phyloP scores from a whole-genome alignment of 2,113 vertebrate species.

The Steatornis caripensis region DNA sequence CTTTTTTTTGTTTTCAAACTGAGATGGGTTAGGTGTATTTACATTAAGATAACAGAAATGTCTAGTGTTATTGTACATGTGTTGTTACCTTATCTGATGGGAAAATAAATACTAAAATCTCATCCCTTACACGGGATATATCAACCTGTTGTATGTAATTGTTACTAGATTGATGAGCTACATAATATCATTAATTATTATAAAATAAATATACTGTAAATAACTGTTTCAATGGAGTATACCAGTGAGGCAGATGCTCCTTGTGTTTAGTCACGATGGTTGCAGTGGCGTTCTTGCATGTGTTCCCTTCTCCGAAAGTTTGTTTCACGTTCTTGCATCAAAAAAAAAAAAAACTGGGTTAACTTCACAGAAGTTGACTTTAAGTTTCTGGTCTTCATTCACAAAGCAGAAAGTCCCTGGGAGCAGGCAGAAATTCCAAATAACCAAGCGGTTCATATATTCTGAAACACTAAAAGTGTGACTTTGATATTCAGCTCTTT shows the following conservation, averaged over 20 bases:
- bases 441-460: not conserved
- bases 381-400: not conserved
- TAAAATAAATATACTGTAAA: not conserved
- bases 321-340: not conserved
- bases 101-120: not conserved
- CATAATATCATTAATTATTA: not conserved
- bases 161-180: not conserved
- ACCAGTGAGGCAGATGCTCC: not conserved
- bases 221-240: not conserved
- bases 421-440: not conserved
- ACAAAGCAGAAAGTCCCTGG: not conserved
- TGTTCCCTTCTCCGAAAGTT: not conserved
- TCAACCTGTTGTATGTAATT: not conserved
- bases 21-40: not conserved
- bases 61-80: not conserved
- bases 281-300: not conserved
- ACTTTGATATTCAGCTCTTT: not conserved
- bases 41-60: not conserved
- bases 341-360: not conserved
- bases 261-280: not conserved
- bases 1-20: not conserved
- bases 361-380: not conserved
- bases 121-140: not conserved
- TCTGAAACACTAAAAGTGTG: not conserved
- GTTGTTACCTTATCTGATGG: not conserved